Evolutionary conservation across 2,888 invertebrate species (phyloP), one percentile per base, ranked within the genome.

Genomic region (Andricus quercusramuli): DNA sequence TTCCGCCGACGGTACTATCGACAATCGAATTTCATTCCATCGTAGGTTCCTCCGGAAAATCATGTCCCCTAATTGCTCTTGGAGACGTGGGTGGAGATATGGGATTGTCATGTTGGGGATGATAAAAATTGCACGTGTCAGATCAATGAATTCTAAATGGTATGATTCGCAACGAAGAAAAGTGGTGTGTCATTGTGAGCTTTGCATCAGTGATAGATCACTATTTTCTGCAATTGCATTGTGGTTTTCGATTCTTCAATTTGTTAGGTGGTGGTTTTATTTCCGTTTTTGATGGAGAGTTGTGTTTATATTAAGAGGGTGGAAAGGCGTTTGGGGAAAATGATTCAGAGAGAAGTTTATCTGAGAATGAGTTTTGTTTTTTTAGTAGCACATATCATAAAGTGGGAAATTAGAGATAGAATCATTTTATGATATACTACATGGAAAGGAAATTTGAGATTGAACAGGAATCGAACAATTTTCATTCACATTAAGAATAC

Each of bases 71-170:
- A 65, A 65, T 65, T 65, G 47, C 17, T 32, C 15, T 32, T 65
- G 29, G 25, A 32, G 17, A 65, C 15, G 65, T 29, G 13, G 25
- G 29, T 29, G 15, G 29, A 13, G 29, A 4, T 22, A 64, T 13
- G 47, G 15, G 65, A 29, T 65, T 17, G 29, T 29, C 17, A 32
- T 65, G 32, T 17, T 32, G 65, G 32, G 32, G 32, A 29, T 32
- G 65, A 65, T 56, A 6, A n/a, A n/a, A 56, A 65, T 65, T 65
- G 65, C 65, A 65, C 65, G 65, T 32, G 65, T 65, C 65, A 32
- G 65, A 32, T n/a, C 56, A n/a, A 65, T 65, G 65, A 65, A 32
- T 65, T 32, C 20, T 65, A 9, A 8, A 29, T 64, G 64, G 29
- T 29, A 20, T 15, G 32, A 65, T 64, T 15, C 8, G 64, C 15